Evolutionary conservation across 2,888 invertebrate species (phyloP).

Genomic region (Arge pagana): DNA sequence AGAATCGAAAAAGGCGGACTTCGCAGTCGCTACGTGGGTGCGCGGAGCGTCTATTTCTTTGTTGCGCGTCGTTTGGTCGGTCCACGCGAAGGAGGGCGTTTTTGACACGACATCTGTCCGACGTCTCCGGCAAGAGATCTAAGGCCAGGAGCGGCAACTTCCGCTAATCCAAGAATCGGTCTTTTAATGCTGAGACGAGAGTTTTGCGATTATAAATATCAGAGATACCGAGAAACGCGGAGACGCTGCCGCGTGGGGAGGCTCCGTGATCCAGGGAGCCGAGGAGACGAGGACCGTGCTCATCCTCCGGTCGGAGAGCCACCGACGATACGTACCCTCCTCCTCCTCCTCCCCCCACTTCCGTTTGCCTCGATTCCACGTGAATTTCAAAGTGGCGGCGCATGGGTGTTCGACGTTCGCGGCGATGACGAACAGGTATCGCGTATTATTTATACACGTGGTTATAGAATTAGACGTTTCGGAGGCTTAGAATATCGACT

Average conservation of each 20-base stretch:
- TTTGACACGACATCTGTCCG: conserved; percentile 57
- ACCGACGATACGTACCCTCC: too few species aligned
- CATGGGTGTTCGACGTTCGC: too few species aligned
- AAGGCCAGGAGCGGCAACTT: conserved; percentile 51
- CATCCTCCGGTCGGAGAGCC: too few species aligned
- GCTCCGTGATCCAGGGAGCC: too few species aligned
- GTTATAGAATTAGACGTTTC: conserved; percentile 8
- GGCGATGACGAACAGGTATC: background rate
- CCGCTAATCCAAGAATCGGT: conserved; percentile 59
- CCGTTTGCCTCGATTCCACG: too few species aligned
- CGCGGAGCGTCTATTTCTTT: too few species aligned
- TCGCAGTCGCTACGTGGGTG: too few species aligned
- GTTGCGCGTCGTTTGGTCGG: conserved; percentile 12
- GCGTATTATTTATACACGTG: background rate
- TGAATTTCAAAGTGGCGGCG: too few species aligned
- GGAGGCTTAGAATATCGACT: background rate
- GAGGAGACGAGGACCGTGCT: background rate
- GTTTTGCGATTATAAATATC: conserved; percentile 59
- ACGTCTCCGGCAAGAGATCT: conserved; percentile 54
- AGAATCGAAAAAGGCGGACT: too few species aligned
- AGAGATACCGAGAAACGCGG: conserved; percentile 54
- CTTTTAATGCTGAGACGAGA: conserved; percentile 56
- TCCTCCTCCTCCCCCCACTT: background rate
- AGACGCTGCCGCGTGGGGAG: too few species aligned
- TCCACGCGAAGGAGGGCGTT: conserved; percentile 9